Evolutionary conservation across 2,113 vertebrate genomes (phyloP).

Genomic region (Myotis davidii): DNA sequence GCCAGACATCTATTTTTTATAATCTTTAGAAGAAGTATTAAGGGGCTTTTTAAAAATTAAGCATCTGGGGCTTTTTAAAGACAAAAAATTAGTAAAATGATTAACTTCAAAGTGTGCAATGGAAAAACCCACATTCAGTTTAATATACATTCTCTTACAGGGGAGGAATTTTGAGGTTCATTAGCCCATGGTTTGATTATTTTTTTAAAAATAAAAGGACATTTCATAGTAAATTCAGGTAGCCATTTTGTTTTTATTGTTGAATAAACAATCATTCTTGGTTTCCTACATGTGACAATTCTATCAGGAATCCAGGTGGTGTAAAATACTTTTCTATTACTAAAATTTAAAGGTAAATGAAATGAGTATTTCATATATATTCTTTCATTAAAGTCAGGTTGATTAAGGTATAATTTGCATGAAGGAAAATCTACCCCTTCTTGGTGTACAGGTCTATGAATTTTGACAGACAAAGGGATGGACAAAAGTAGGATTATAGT

Average conservation of each 20-base stretch:
- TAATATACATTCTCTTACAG: background rate
- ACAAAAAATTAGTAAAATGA: background rate
- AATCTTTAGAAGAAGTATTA: background rate
- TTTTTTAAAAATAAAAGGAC: background rate
- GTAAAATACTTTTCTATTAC: background rate
- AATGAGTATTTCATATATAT: background rate
- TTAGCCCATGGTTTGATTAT: background rate
- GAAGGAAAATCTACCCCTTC: background rate
- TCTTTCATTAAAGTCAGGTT: background rate
- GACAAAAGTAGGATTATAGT: background rate
- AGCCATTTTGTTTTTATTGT: slow-evolving; percentile 26
- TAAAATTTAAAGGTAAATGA: slow-evolving; percentile 13
- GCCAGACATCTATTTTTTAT: background rate
- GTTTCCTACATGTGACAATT: background rate
- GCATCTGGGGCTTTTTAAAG: background rate
- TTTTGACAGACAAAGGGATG: background rate
- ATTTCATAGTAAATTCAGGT: slow-evolving; percentile 13
- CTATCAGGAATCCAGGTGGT: background rate
- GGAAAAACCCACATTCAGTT: background rate
- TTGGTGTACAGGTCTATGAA: background rate
- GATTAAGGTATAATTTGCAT: background rate
- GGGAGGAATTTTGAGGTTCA: background rate
- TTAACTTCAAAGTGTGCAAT: background rate
- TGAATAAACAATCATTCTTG: slow-evolving; percentile 5
- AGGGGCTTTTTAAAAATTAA: background rate